A percentile compares a stretch with the other conserved stretches of the same genome.
Conservation (phyloP, 2,113 vertebrate genomes). For the Phainopepla nitens region DNA sequence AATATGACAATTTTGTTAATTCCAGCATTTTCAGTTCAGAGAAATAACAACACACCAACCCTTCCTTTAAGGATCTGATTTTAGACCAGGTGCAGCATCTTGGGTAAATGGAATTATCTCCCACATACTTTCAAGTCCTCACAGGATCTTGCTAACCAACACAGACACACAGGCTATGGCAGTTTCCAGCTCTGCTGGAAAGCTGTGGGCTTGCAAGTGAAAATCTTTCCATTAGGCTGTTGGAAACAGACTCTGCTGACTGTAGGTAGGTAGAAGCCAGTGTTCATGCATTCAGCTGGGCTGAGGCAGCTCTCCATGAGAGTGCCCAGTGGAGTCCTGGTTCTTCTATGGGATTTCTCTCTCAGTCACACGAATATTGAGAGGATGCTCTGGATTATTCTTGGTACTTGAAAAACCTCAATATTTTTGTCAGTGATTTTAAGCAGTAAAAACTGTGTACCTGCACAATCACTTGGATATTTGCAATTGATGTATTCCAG, state of each 20-base stretch:
- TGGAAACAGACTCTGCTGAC: neutral
- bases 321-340: neutral
- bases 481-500: neutral
- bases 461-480: neutral
- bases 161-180: neutral
- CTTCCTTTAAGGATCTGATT: neutral
- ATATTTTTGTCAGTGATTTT: constrained; percentile 1
- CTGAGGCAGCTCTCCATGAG: neutral
- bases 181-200: neutral
- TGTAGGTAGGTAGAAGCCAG: neutral
- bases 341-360: neutral
- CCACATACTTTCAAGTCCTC: neutral
- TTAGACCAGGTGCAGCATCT: neutral
- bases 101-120: neutral
- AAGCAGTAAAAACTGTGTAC: neutral
- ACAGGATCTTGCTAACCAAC: neutral
- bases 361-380: neutral
- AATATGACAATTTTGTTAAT: neutral
- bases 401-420: constrained; percentile 24
- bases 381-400: neutral
- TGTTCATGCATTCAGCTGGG: neutral
- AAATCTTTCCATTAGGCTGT: neutral
- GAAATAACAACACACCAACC: neutral
- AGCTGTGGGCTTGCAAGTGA: neutral
- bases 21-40: neutral